Evolutionary conservation across 2,113 vertebrate genomes (phyloP).

Genomic region (Saguinus midas): DNA sequence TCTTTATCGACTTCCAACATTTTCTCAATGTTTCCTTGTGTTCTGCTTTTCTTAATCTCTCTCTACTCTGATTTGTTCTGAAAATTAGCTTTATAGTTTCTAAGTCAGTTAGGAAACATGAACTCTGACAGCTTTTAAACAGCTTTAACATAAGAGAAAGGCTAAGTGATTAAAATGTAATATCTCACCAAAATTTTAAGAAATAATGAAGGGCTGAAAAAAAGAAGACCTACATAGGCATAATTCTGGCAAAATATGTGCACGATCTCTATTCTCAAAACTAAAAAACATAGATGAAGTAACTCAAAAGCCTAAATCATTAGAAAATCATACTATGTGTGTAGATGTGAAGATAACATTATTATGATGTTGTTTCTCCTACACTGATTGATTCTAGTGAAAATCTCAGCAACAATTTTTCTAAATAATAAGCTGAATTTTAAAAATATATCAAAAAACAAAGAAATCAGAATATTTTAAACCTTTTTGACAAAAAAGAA

Average conservation of each 20-base stretch:
- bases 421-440: neutral
- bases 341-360: neutral
- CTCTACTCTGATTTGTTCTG: neutral
- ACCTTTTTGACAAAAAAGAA: neutral
- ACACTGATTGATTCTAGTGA: neutral
- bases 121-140: neutral
- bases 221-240: neutral
- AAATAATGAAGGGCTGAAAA: neutral
- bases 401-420: neutral
- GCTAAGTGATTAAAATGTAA: neutral
- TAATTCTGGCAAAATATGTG: too few relatives aligned
- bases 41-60: neutral
- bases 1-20: neutral
- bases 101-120: neutral
- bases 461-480: neutral
- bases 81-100: neutral
- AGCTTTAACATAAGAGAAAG: neutral
- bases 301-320: neutral
- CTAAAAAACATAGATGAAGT: neutral
- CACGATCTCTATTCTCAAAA: neutral
- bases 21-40: neutral
- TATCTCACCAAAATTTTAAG: neutral
- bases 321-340: neutral
- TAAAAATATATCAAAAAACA: neutral
- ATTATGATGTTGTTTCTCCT: neutral